These are phyloP conservation scores for Cheilinus undulatus DNA, from an alignment of 2,113 vertebrate genomes.

Conservation along the genomic window DNA sequence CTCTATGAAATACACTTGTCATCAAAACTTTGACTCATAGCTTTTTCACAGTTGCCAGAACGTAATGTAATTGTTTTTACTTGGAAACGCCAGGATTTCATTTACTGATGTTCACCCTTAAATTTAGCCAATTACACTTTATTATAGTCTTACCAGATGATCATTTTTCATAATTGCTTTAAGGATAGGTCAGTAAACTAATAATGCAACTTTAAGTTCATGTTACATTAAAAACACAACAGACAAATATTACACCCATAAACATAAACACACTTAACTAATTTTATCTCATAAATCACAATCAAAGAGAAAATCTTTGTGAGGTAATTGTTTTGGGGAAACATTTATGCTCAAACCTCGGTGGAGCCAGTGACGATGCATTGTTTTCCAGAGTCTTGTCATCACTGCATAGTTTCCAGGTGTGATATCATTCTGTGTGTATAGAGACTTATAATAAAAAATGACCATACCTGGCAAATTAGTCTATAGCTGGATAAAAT, in stretches of 20 bases:
- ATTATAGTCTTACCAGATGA: neutral
- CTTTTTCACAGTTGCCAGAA: neutral
- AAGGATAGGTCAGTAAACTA: neutral
- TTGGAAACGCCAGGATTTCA: no score
- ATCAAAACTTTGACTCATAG: slow-evolving; percentile 1
- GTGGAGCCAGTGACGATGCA: neutral
- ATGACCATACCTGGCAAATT: no score
- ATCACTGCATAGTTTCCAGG: neutral
- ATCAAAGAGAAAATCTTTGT: neutral
- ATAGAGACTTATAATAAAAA: neutral
- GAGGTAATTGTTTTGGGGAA: neutral
- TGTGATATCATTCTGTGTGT: neutral
- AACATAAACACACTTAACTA: no score
- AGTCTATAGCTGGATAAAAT: no score
- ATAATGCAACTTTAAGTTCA: neutral
- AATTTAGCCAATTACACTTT: neutral
- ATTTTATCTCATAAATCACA: no score
- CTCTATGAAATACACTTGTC: slow-evolving; percentile 1
- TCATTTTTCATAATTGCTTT: neutral
- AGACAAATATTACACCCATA: neutral
- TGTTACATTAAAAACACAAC: no score
- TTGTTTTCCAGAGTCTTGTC: neutral
- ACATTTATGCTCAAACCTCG: neutral
- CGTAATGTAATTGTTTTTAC: no score
- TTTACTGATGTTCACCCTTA: neutral